phyloP scores from a whole-genome alignment of 2,113 vertebrate species.

The Phaetusa simplex region DNA sequence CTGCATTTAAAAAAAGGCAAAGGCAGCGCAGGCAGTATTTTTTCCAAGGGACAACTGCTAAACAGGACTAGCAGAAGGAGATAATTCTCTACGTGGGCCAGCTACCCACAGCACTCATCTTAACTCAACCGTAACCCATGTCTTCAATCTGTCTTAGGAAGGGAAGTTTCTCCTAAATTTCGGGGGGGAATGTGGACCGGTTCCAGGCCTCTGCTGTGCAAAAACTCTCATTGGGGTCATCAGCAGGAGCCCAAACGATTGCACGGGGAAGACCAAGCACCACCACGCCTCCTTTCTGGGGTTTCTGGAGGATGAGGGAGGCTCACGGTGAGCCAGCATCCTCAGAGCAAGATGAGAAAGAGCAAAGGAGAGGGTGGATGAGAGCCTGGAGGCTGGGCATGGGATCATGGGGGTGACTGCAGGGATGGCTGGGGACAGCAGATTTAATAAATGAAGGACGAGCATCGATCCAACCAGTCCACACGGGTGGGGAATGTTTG shows the following conservation, averaged over 20 bases:
- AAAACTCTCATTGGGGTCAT: neutral
- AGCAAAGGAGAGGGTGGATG: neutral
- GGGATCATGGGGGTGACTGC: neutral
- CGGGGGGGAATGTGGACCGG: fast-evolving
- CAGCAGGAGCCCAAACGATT: neutral
- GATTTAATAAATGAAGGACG: neutral
- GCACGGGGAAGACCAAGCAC: neutral
- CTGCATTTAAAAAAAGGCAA: neutral
- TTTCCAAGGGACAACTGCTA: neutral
- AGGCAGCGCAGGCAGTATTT: neutral
- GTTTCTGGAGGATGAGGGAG: neutral
- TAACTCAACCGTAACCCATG: neutral
- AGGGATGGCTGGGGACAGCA: neutral
- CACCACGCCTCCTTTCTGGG: neutral
- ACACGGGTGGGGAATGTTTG: neutral
- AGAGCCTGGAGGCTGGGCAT: neutral
- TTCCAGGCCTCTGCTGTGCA: neutral
- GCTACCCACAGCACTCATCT: fast-evolving
- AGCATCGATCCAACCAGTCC: fast-evolving
- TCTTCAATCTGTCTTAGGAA: neutral
- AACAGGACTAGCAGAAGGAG: neutral
- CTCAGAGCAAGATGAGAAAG: neutral
- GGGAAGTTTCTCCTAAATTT: neutral
- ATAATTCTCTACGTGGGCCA: neutral
- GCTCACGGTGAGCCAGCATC: neutral